Conservation (phyloP, 2,113 vertebrate genomes). For the Calonectris borealis region DNA sequence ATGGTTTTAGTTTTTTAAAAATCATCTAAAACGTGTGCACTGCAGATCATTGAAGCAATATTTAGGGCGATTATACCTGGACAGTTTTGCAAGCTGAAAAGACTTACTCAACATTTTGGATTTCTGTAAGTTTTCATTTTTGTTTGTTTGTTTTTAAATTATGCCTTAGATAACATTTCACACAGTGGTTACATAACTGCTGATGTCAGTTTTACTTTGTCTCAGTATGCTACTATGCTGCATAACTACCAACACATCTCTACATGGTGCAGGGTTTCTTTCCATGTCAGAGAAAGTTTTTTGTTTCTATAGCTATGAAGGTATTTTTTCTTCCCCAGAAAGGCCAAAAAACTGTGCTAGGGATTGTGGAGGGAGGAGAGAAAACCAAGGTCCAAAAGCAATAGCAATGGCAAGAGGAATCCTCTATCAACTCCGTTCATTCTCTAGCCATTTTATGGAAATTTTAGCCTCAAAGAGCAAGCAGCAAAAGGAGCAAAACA, state of each 20-base stretch:
- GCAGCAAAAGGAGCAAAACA: background rate
- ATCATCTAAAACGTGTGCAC: background rate
- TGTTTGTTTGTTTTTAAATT: background rate
- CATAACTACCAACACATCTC: background rate
- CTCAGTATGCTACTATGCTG: background rate
- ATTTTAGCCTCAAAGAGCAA: background rate
- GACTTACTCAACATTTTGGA: background rate
- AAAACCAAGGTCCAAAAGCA: background rate
- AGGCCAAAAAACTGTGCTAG: background rate
- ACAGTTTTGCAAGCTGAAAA: background rate
- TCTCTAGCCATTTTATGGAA: background rate
- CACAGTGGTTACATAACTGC: background rate
- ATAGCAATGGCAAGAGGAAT: background rate
- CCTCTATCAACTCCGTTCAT: background rate
- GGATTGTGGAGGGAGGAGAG: background rate
- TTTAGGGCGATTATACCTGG: background rate
- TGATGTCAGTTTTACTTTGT: background rate
- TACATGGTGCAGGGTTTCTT: background rate
- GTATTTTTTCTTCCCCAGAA: background rate
- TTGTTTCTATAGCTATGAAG: background rate
- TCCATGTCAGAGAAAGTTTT: background rate
- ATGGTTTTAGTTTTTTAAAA: background rate
- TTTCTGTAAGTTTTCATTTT: background rate
- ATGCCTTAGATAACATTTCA: background rate
- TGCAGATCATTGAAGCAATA: background rate